Base-by-base conservation (phyloP, 2,113 vertebrate species). In the Centrocercus urophasianus region DNA sequence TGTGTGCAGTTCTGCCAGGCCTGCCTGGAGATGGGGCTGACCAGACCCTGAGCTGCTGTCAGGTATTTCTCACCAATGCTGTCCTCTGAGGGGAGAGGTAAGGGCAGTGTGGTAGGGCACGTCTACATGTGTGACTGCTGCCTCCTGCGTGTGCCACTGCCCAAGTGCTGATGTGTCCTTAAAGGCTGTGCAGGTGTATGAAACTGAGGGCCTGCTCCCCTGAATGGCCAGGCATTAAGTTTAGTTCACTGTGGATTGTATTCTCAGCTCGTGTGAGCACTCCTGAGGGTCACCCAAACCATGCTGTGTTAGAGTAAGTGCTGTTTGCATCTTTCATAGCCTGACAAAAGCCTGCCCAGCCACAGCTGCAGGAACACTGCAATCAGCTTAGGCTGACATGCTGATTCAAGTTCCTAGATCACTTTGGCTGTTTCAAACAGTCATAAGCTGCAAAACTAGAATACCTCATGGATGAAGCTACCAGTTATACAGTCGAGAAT, bases 71-170 rank as follows among this genome's bases (percentile, higher is more conserved):
- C 2, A 27, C 13, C 28, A 84, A 57, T 12, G 2, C 0, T 67
- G 36, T 20, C 42, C 43, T 71, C 50, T 61, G 24, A 76, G 71
- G 21, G 69, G 42, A n/a, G 17, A 50, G 17, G 14, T 1, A 13
- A 40, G 48, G 43, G 19, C 57, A 63, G 38, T 28, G 57, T 2
- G 3, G 57, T 25, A 24, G 22, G 38, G 3, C 30, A 30, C 3
- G 10, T 57, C 48, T 83, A 0, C 0, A 0, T 42, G 17, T 0
- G 0, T 16, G 40, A 40, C 65, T 0, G 0, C 50, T 92, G 82
- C 54, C 59, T 60, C 40, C 40, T 1, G 5, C 71, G 47, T 65
- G 47, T 56, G 70, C 74, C 4, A 0, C 47, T 81, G 52, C 34
- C 45, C 15, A 22, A 3, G 19, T 72, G 42, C 78, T 65, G 66